Evolutionary conservation across 2,888 invertebrate species (phyloP).

Genomic region (Nomada goodeniana): DNA sequence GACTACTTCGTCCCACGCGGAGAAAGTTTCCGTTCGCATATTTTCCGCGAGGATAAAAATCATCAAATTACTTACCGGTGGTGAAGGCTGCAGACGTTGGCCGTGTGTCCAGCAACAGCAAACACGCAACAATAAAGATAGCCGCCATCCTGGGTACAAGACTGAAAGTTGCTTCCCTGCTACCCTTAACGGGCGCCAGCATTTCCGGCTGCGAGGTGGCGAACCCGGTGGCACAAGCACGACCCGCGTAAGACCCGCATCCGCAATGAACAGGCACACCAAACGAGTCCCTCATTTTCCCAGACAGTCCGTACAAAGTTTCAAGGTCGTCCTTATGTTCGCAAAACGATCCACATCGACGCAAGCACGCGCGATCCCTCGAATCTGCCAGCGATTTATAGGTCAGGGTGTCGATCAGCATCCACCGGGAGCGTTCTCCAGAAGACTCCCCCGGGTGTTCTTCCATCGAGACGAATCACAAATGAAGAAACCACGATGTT

Average conservation of each 20-base stretch:
- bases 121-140: conserved; percentile 72
- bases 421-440: conserved; percentile 39
- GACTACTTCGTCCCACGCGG: no score
- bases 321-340: conserved; percentile 40
- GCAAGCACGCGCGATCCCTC: conserved; percentile 28
- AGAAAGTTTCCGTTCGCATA: background rate
- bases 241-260: conserved; percentile 57
- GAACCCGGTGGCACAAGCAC: conserved; percentile 49
- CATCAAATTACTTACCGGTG: conserved; percentile 74
- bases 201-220: conserved; percentile 38
- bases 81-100: conserved; percentile 78
- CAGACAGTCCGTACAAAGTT: conserved; percentile 32
- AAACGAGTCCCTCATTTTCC: conserved; percentile 47
- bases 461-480: conserved; percentile 41
- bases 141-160: conserved; percentile 70
- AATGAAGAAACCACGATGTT: background rate
- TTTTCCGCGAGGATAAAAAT: background rate
- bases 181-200: conserved; percentile 51
- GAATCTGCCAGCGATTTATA: conserved; percentile 5
- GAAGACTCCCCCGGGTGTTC: conserved; percentile 22
- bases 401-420: conserved; percentile 14
- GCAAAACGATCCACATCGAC: conserved; percentile 26
- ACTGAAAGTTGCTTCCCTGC: conserved; percentile 44
- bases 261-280: conserved; percentile 58
- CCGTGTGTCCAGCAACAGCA: conserved; percentile 73